Evolutionary conservation across 2,113 vertebrate species (phyloP).

Genomic region (Lutjanus erythropterus): DNA sequence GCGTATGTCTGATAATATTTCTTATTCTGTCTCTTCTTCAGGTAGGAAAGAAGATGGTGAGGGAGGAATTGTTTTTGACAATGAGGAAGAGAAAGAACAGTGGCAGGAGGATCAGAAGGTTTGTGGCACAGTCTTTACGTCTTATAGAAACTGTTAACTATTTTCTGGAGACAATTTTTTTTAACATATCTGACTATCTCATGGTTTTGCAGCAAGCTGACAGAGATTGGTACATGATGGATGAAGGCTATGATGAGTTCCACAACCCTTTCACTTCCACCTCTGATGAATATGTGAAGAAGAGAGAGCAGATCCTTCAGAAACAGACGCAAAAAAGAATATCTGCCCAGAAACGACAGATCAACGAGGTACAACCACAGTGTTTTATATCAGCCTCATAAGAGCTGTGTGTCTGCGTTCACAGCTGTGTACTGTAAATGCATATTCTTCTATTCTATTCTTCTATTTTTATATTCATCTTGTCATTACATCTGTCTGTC

Average conservation of each 20-base stretch:
- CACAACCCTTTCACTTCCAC: constrained; percentile 95
- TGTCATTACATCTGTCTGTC: neutral
- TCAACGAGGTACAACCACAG: constrained; percentile 91
- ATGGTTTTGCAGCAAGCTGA: constrained; percentile 92
- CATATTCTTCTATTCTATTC: too few species aligned
- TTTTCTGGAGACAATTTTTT: neutral
- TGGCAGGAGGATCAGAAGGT: constrained; percentile 98
- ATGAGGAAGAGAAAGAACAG: constrained; percentile 92
- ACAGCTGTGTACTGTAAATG: too few species aligned
- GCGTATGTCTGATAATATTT: neutral
- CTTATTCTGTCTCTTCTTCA: constrained; percentile 55
- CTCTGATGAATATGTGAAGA: constrained; percentile 95
- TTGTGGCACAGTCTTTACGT: constrained; percentile 43
- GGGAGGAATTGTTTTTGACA: constrained; percentile 92
- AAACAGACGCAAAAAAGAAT: constrained; percentile 98
- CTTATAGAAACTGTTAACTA: neutral
- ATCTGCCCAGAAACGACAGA: constrained; percentile 96
- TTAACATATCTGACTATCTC: constrained; percentile 4
- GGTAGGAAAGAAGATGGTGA: constrained; percentile 88
- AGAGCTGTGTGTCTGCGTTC: neutral
- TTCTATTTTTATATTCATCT: neutral
- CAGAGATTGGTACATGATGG: constrained; percentile 99
- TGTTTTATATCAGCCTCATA: neutral
- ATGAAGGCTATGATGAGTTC: constrained; percentile 97
- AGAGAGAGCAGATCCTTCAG: constrained; percentile 95